Evolutionary conservation across 2,888 invertebrate species (phyloP).

Genomic region (Cephus rjabovi): DNA sequence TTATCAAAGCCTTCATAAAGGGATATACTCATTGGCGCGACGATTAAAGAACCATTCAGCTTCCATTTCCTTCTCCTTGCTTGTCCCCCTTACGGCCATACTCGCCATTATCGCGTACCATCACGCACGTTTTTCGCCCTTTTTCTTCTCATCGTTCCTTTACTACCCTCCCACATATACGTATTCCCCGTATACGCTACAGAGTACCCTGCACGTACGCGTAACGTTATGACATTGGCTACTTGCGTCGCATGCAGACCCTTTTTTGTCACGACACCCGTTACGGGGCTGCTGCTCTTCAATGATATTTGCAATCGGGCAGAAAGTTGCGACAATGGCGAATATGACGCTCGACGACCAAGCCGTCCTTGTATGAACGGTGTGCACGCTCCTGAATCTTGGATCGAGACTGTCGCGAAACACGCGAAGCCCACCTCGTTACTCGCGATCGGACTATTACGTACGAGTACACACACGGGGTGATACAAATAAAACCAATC

Average conservation of each 20-base stretch:
- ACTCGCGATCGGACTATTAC: not conserved
- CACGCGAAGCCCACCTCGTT: not conserved
- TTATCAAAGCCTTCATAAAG: not conserved
- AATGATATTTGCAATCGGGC: constrained; percentile 42
- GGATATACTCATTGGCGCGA: not conserved
- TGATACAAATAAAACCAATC: not conserved
- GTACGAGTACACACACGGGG: not conserved
- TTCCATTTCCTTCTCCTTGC: constrained; percentile 33
- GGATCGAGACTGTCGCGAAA: not conserved
- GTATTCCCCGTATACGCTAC: not conserved
- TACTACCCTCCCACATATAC: constrained; percentile 13
- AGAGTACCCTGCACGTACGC: not conserved
- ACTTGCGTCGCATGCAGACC: constrained; percentile 47
- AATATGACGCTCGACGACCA: constrained; percentile 21
- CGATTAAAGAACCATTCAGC: constrained; percentile 23
- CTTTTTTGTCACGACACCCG: constrained; percentile 39
- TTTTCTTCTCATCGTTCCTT: constrained; percentile 19
- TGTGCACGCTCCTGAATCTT: not conserved
- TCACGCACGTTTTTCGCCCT: constrained; percentile 43
- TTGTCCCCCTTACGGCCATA: constrained; percentile 13
- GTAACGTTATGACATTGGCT: not conserved
- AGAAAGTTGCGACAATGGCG: not conserved
- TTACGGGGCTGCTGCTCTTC: constrained; percentile 27
- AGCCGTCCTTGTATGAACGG: not conserved
- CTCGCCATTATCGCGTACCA: constrained; percentile 43